phyloP scores from a whole-genome alignment of 2,888 invertebrate species.

The Hydrotaea cyrtoneurina region DNA sequence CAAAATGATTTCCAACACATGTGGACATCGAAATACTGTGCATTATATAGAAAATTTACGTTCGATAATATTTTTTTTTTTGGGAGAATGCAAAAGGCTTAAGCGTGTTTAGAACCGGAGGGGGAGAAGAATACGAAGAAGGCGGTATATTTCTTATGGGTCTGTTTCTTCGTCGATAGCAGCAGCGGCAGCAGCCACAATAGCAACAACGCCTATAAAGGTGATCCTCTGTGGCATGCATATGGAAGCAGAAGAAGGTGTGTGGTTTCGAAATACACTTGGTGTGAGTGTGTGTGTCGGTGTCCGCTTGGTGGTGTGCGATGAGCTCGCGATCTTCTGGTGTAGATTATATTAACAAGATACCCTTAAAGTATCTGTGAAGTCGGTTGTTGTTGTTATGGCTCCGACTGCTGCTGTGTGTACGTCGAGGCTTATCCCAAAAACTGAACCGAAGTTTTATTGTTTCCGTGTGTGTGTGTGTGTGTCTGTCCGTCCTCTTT shows the following conservation, averaged over 20 bases:
- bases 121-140: background rate
- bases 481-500: constrained; percentile 43
- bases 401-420: constrained; percentile 17
- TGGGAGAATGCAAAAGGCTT: background rate
- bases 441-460: constrained; percentile 21
- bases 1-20: too few species aligned
- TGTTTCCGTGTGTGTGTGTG: constrained; percentile 1
- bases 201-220: background rate
- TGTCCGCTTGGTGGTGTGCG: constrained; percentile 1
- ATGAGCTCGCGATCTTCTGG: constrained; percentile 53
- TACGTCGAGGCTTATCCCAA: constrained; percentile 53
- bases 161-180: background rate
- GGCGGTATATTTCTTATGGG: background rate
- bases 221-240: constrained; percentile 55
- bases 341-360: constrained; percentile 54
- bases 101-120: background rate
- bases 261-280: constrained; percentile 30
- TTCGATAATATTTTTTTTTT: constrained; percentile 16
- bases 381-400: constrained; percentile 39
- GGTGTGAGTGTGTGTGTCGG: constrained; percentile 34
- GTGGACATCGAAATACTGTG: background rate
- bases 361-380: constrained; percentile 56
- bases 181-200: background rate
- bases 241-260: constrained; percentile 42
- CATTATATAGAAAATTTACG: background rate